A percentile compares a stretch with the other conserved stretches of the same genome.
phyloP scores from a whole-genome alignment of 2,113 vertebrate genomes.

The Motacilla tschutschensis region DNA sequence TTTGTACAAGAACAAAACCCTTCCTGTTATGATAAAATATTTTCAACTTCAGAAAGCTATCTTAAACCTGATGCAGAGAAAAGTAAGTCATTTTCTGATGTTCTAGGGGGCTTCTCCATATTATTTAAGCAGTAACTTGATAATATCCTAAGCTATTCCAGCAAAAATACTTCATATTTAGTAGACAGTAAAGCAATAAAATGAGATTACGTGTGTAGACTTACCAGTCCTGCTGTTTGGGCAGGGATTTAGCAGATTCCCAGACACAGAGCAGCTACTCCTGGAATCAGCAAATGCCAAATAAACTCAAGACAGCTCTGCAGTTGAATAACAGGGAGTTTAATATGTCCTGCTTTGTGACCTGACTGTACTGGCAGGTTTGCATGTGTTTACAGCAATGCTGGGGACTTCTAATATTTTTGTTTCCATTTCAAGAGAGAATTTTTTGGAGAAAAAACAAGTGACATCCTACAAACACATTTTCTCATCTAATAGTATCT shows the following conservation, averaged over 20 bases:
- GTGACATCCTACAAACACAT: background rate
- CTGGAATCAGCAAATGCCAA: slow-evolving; percentile 6
- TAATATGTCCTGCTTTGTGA: background rate
- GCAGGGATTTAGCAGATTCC: slow-evolving; percentile 43
- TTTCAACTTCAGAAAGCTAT: background rate
- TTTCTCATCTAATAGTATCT: background rate
- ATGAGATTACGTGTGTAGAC: slow-evolving; percentile 2
- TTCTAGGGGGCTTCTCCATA: background rate
- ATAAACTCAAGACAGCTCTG: background rate
- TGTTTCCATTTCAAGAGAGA: background rate
- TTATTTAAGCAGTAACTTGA: background rate
- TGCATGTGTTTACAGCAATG: background rate
- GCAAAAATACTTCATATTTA: slow-evolving; percentile 5
- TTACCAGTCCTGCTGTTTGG: slow-evolving; percentile 37
- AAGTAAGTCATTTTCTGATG: background rate
- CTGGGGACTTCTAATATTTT: background rate
- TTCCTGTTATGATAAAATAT: background rate
- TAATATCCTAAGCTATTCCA: background rate
- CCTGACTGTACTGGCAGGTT: background rate
- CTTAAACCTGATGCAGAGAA: background rate
- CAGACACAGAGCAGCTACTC: slow-evolving; percentile 38
- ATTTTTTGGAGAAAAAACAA: background rate
- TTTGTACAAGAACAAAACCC: background rate
- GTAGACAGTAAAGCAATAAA: slow-evolving; percentile 17
- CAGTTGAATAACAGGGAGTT: background rate